Percentiles rank a stretch among this genome's conserved stretches.
phyloP scores from a whole-genome alignment of 2,888 invertebrate species.

The Idaea straminata region DNA sequence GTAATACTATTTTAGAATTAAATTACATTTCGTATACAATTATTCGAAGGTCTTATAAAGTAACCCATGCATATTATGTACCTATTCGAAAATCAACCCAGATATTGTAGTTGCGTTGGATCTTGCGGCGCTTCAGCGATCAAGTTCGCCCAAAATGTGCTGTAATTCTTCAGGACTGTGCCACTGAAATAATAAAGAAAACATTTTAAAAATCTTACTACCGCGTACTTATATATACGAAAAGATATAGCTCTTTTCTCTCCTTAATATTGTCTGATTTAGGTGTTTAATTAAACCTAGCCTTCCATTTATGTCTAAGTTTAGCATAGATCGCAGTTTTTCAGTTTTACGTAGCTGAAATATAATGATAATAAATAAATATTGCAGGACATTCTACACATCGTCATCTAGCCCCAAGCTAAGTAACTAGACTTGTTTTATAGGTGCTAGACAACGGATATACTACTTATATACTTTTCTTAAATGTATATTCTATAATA shows the following conservation, averaged over 20 bases:
- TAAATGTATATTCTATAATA: too few species aligned
- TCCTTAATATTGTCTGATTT: too few species aligned
- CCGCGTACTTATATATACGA: not conserved
- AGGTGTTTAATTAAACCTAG: too few species aligned
- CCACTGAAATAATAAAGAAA: conserved; percentile 80
- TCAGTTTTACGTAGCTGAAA: too few species aligned
- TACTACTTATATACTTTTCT: too few species aligned
- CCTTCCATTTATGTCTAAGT: too few species aligned
- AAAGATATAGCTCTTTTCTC: not conserved
- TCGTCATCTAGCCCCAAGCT: too few species aligned
- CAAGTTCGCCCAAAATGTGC: conserved; percentile 87
- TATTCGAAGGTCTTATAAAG: not conserved
- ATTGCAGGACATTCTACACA: too few species aligned
- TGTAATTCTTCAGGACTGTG: conserved; percentile 86
- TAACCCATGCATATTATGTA: not conserved
- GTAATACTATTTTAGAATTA: not conserved
- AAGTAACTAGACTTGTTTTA: too few species aligned
- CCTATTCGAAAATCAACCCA: conserved; percentile 42
- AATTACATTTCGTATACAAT: not conserved
- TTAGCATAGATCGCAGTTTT: too few species aligned
- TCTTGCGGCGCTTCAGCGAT: conserved; percentile 78
- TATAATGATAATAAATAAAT: too few species aligned
- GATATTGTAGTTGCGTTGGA: conserved; percentile 56
- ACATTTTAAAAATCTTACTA: conserved; percentile 7
- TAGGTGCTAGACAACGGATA: too few species aligned